Evolutionary conservation across 1,140 invertebrate species (phyloP), one percentile per base, ranked within the genome.

Genomic region (Venturia canescens): DNA sequence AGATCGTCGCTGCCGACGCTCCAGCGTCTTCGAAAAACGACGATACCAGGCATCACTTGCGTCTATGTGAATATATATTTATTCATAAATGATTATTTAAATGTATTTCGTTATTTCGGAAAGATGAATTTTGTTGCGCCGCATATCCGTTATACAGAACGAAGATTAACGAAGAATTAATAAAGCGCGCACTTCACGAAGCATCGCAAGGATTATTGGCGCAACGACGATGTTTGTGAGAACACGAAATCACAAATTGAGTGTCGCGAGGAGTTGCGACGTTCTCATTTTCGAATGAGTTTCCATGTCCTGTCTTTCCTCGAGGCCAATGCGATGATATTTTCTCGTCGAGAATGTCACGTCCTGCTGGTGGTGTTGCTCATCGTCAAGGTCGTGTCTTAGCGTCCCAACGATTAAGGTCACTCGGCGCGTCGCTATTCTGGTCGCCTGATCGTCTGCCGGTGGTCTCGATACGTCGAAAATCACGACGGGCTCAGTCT

Each of bases 1-100:
- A 98, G 93, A 93, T 98, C 97, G 92, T 98, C 97, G 80, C 96
- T 97, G 83, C 97, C 97, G 82, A 97, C 96, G 85, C 95, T 95
- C 97, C 97, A 98, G 83, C 97, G 94, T 84, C 97, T 93, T 83
- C 95, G 93, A 92, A 97, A 97, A 66, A 97, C 95, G 74, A 97
- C 95, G 85, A 98, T 94, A 79, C 97, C 97, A 77, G 97, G 97
- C 97, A 98, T 98, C 72, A 76, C 86, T 82, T 80, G 34, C 31
- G 38, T 63, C 21, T 76, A 5, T 38, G n/a, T 48, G 48, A 48
- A 63, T 80, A 18, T 44, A 50, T 31, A 67, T 67, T 23, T 75
- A 44, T 9, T n/a, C n/a, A n/a, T n/a, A n/a, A n/a, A n/a, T n/a
- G n/a, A n/a, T n/a, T 57, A 74, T 76, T 67, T 70, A 31, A 1